phyloP scores from a whole-genome alignment of 2,888 invertebrate genomes.

The Cryptops parisi region DNA sequence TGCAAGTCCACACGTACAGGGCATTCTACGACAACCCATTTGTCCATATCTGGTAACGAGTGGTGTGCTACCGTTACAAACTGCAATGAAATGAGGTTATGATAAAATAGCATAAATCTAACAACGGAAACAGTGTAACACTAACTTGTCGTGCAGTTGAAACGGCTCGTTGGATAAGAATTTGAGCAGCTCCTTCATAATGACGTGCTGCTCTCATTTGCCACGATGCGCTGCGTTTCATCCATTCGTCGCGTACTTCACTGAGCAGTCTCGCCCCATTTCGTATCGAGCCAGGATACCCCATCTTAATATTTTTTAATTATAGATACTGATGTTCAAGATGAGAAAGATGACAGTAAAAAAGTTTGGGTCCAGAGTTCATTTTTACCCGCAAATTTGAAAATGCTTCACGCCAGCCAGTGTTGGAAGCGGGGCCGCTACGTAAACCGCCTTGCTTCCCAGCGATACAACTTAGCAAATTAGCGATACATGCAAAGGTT shows the following conservation, averaged over 20 bases:
- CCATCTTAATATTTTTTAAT: slow-evolving; percentile 3
- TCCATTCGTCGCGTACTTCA: slow-evolving; percentile 29
- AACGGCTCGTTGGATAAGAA: slow-evolving; percentile 35
- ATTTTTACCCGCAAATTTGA: slow-evolving; percentile 32
- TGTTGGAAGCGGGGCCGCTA: slow-evolving; percentile 37
- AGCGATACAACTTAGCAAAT: slow-evolving; percentile 34
- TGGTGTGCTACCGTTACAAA: background rate
- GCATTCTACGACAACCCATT: slow-evolving; percentile 34
- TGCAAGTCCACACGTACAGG: slow-evolving; percentile 38
- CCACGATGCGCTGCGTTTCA: slow-evolving; percentile 29
- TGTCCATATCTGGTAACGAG: slow-evolving; percentile 7
- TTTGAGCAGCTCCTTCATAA: slow-evolving; percentile 38
- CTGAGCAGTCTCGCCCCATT: slow-evolving; percentile 29
- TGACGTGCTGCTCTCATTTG: slow-evolving; percentile 39
- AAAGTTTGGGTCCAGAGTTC: too few relatives aligned
- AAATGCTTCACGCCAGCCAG: slow-evolving; percentile 33
- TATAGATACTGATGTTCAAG: background rate
- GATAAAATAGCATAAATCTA: background rate
- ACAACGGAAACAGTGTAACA: too few relatives aligned
- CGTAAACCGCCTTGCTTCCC: slow-evolving; percentile 34
- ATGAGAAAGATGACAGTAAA: too few relatives aligned
- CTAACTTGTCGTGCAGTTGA: slow-evolving; percentile 30
- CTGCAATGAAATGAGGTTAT: slow-evolving; percentile 10
- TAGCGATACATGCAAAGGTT: slow-evolving; percentile 34
- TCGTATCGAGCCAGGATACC: slow-evolving; percentile 20